phyloP scores from a whole-genome alignment of 2,797 vertebrate species.

The Catamblyrhynchus diadema region DNA sequence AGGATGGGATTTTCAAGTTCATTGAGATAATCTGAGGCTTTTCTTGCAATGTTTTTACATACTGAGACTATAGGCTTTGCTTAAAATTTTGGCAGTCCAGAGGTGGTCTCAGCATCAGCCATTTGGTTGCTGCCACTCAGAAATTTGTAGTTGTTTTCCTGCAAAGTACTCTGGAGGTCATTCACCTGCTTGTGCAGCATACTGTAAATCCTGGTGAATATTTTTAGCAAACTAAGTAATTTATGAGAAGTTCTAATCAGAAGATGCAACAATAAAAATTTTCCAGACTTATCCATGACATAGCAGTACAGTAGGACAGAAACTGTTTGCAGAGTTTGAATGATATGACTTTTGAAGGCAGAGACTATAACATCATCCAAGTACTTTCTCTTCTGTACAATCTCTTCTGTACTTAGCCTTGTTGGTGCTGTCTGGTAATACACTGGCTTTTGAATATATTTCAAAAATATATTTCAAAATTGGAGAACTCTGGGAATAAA shows the following conservation, averaged over 20 bases:
- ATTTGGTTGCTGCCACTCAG: neutral
- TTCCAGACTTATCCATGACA: neutral
- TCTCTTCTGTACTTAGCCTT: neutral
- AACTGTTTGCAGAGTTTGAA: neutral
- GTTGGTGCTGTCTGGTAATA: neutral
- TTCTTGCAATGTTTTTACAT: neutral
- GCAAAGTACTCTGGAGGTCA: conserved; percentile 25
- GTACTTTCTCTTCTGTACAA: neutral
- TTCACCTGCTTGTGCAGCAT: neutral
- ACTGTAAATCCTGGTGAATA: neutral
- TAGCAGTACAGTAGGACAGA: neutral
- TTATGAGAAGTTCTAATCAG: neutral
- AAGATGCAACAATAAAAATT: neutral
- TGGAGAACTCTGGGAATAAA: neutral
- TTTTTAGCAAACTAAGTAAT: conserved; percentile 36
- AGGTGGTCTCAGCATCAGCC: neutral
- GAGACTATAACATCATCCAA: neutral
- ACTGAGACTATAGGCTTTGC: neutral
- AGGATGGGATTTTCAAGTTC: neutral
- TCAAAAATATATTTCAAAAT: neutral
- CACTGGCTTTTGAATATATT: neutral
- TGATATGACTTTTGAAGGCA: neutral
- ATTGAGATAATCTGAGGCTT: neutral
- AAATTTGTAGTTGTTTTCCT: neutral
- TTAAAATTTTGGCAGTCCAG: neutral